These are phyloP conservation scores for Melipona bicolor DNA, from an alignment of 2,888 invertebrate genomes.

Conservation along the genomic window DNA sequence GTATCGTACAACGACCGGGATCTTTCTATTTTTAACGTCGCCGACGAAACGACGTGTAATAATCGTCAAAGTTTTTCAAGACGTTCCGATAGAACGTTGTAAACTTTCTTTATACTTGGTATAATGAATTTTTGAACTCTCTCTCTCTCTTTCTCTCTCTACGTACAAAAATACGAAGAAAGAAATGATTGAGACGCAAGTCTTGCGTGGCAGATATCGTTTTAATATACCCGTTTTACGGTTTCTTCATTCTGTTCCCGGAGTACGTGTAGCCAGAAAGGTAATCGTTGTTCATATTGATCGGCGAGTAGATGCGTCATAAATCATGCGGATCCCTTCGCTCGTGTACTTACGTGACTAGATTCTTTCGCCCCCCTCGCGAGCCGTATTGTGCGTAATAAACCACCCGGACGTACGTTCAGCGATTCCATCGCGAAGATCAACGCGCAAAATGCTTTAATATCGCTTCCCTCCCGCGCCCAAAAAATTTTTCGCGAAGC, in stretches of 20 bases:
- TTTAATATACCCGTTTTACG: conserved; percentile 22
- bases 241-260: neutral
- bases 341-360: conserved; percentile 49
- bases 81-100: neutral
- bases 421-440: conserved; percentile 10
- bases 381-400: conserved; percentile 23
- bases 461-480: neutral
- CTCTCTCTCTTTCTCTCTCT: neutral
- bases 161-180: neutral
- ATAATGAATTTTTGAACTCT: neutral
- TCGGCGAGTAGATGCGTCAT: conserved; percentile 49
- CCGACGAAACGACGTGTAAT: neutral
- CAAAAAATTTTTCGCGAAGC: neutral
- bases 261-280: neutral
- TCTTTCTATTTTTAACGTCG: neutral
- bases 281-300: conserved; percentile 6
- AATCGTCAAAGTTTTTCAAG: neutral
- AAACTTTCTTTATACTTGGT: neutral
- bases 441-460: neutral
- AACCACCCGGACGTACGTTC: neutral
- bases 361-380: conserved; percentile 18
- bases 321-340: conserved; percentile 61
- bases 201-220: neutral
- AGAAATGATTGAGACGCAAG: neutral
- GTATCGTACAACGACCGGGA: neutral